phyloP scores from a whole-genome alignment of 2,888 invertebrate species.

The Noctua janthe region DNA sequence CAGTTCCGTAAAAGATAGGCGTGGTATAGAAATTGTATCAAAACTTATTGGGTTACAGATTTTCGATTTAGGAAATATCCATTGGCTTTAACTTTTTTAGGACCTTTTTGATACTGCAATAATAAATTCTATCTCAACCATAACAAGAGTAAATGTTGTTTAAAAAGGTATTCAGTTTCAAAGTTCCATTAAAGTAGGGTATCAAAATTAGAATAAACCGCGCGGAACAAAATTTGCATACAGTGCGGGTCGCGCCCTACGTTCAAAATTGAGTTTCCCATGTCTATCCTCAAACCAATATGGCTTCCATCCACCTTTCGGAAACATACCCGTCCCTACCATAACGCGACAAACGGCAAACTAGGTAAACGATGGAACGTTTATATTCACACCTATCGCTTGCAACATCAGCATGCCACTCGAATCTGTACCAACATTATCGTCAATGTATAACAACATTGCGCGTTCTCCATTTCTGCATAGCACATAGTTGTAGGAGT shows the following conservation, averaged over 20 bases:
- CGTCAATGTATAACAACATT: slow-evolving; percentile 58
- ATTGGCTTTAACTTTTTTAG: too few relatives aligned
- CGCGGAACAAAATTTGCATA: slow-evolving; percentile 76
- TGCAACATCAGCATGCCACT: slow-evolving; percentile 50
- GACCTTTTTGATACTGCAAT: not conserved
- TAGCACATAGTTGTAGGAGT: slow-evolving; percentile 45
- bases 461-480: slow-evolving; percentile 37
- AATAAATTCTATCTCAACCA: slow-evolving; percentile 18
- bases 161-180: slow-evolving; percentile 60
- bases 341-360: slow-evolving; percentile 25
- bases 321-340: slow-evolving; percentile 39
- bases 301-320: slow-evolving; percentile 65
- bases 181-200: slow-evolving; percentile 62
- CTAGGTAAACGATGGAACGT: slow-evolving; percentile 56
- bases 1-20: not conserved
- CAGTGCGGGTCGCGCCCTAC: slow-evolving; percentile 68
- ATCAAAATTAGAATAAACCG: slow-evolving; percentile 73
- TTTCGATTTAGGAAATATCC: not conserved
- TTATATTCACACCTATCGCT: slow-evolving; percentile 65
- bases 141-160: slow-evolving; percentile 29
- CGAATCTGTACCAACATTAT: slow-evolving; percentile 46
- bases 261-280: slow-evolving; percentile 77
- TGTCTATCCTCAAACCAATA: slow-evolving; percentile 77
- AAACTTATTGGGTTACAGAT: slow-evolving; percentile 8
- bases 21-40: slow-evolving; percentile 18